These are phyloP conservation scores for Euplexia lucipara DNA, from an alignment of 2,888 invertebrate genomes.

Conservation along the genomic window DNA sequence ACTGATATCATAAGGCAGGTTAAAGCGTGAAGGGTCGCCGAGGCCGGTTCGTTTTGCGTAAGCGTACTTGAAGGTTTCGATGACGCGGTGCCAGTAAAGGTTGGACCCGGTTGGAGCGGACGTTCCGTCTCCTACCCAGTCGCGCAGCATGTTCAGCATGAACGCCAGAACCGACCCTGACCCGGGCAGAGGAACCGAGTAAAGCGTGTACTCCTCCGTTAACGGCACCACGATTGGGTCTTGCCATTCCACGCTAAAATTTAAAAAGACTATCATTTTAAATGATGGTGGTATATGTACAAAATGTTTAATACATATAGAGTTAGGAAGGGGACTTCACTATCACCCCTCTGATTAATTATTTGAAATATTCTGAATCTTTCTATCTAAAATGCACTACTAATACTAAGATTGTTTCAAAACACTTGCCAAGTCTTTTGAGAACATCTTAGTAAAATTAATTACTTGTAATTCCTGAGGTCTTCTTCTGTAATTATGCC, in stretches of 20 bases:
- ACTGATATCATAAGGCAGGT: conserved; percentile 73
- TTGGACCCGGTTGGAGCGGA: conserved; percentile 75
- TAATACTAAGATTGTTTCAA: no score
- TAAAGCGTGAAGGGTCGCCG: conserved; percentile 92
- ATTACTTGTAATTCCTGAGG: conserved; percentile 93
- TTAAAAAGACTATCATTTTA: conserved; percentile 1
- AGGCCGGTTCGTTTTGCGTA: conserved; percentile 96
- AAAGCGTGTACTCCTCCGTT: conserved; percentile 92
- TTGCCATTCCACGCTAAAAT: conserved; percentile 92
- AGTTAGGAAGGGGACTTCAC: no score
- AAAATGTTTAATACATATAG: no score
- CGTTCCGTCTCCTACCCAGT: conserved; percentile 86
- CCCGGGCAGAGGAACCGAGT: conserved; percentile 96
- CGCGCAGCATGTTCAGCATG: conserved; percentile 95
- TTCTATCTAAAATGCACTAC: not conserved
- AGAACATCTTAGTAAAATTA: not conserved
- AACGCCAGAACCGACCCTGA: conserved; percentile 95
- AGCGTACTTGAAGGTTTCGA: conserved; percentile 98
- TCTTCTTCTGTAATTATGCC: conserved; percentile 96
- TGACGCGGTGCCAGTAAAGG: conserved; percentile 94
- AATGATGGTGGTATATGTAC: not conserved
- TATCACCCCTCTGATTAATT: not conserved
- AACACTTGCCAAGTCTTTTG: not conserved
- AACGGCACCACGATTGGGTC: conserved; percentile 91
- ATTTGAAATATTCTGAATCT: not conserved